phyloP scores from a whole-genome alignment of 2,113 vertebrate genomes.

The Clinocottus analis region DNA sequence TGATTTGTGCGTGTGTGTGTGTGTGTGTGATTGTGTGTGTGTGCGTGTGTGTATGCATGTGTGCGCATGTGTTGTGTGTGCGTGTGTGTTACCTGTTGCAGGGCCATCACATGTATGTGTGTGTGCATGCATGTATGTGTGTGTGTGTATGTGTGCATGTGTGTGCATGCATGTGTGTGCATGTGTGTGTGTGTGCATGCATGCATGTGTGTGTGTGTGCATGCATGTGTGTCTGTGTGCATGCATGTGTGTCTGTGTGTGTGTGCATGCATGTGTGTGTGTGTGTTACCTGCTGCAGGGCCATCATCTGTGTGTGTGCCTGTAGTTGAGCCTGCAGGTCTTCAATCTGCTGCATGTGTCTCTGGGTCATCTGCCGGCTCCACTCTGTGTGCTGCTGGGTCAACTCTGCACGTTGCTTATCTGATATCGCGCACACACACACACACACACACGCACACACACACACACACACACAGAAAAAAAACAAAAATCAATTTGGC shows the following conservation, averaged over 20 bases:
- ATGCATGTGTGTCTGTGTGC: not conserved
- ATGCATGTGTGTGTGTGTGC: not conserved
- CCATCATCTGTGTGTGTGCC: constrained; percentile 84
- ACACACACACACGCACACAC: constrained; percentile 8
- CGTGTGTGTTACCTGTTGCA: too few species aligned
- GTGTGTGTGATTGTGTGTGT: constrained; percentile 72
- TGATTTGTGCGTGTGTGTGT: constrained; percentile 34
- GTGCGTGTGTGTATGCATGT: not conserved
- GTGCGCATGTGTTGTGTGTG: not conserved
- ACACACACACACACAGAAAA: constrained; percentile 42
- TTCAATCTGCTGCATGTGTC: constrained; percentile 90
- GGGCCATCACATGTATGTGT: constrained; percentile 21
- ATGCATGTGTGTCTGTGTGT: not conserved
- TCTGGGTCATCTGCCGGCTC: constrained; percentile 85
- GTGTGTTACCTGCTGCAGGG: constrained; percentile 81
- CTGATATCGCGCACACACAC: constrained; percentile 76
- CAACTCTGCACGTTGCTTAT: constrained; percentile 89
- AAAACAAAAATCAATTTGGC: constrained; percentile 62
- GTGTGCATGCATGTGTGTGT: not conserved
- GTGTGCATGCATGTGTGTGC: not conserved
- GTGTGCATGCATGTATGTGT: constrained; percentile 72
- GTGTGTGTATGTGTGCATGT: not conserved
- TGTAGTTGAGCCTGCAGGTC: constrained; percentile 87
- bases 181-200: not conserved
- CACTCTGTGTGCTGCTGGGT: constrained; percentile 88